These are phyloP conservation scores for Ranitomeya variabilis DNA, from an alignment of 2,113 vertebrate species.

Conservation along the genomic window DNA sequence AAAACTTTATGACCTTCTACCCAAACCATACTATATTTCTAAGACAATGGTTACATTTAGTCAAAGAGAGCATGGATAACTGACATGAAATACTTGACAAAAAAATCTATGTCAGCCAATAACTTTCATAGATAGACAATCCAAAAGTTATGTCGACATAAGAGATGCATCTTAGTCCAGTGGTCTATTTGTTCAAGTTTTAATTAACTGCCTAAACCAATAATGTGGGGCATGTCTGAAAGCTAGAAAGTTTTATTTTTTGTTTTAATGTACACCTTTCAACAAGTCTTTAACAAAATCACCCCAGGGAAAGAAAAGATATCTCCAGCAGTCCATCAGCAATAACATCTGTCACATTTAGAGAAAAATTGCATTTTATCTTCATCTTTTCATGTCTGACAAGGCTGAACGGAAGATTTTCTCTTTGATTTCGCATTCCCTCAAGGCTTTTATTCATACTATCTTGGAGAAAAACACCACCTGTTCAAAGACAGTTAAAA, in stretches of 20 bases:
- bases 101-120: too few species aligned
- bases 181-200: too few species aligned
- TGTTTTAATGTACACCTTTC: slow-evolving; percentile 36
- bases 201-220: too few species aligned
- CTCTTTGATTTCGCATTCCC: slow-evolving; percentile 17
- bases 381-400: slow-evolving; percentile 22
- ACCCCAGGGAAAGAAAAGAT: slow-evolving; percentile 12
- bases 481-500: background rate
- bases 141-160: too few species aligned
- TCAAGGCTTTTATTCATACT: slow-evolving; percentile 26
- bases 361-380: slow-evolving; percentile 20
- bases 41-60: too few species aligned
- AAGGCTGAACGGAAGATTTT: slow-evolving; percentile 8
- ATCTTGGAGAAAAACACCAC: slow-evolving; percentile 26
- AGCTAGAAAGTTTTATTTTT: background rate
- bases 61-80: too few species aligned
- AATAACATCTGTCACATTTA: slow-evolving; percentile 20
- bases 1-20: too few species aligned
- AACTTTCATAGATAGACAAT: too few species aligned
- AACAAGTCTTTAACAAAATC: slow-evolving; percentile 27
- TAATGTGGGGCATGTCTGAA: background rate
- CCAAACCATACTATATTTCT: too few species aligned
- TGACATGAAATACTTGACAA: too few species aligned
- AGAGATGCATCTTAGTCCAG: too few species aligned
- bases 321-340: background rate